Conservation (phyloP, 2,113 vertebrate species). For the Leptocoma aspasia region DNA sequence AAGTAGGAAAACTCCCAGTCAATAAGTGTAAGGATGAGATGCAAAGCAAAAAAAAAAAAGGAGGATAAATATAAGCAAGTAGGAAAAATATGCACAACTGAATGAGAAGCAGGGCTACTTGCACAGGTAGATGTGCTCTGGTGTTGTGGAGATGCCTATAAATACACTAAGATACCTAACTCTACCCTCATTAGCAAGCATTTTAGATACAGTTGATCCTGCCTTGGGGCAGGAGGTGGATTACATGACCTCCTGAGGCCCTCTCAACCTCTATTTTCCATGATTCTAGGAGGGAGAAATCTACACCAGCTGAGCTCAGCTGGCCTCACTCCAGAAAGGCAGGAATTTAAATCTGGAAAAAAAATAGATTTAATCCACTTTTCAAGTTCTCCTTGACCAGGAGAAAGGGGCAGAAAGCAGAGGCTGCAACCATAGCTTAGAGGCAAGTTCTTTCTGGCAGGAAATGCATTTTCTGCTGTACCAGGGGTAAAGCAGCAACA, state of each 20-base stretch:
- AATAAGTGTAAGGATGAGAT: neutral
- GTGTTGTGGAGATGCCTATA: conserved; percentile 5
- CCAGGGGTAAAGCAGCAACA: neutral
- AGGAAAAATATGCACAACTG: neutral
- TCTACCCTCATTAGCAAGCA: conserved; percentile 52
- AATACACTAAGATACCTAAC: conserved; percentile 52
- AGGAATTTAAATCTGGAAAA: conserved; percentile 46
- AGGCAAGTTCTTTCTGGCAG: neutral
- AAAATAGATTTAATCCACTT: conserved; percentile 9
- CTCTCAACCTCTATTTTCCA: conserved; percentile 60
- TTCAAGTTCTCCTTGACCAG: neutral
- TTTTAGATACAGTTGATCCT: conserved; percentile 64
- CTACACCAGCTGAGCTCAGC: conserved; percentile 25
- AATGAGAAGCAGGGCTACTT: neutral
- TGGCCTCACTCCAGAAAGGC: neutral
- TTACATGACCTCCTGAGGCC: conserved; percentile 48
- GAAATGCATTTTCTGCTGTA: neutral
- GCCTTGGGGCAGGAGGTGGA: conserved; percentile 45
- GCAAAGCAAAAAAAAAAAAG: neutral
- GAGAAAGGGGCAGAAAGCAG: neutral
- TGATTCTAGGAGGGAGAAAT: conserved; percentile 49
- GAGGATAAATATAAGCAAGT: neutral
- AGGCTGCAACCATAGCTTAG: neutral
- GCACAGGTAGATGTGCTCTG: neutral
- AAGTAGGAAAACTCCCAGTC: neutral